Evolutionary conservation across 2,797 vertebrate genomes (phyloP), one percentile per base, ranked within the genome.

Genomic region (Xiphophorus birchmanni): DNA sequence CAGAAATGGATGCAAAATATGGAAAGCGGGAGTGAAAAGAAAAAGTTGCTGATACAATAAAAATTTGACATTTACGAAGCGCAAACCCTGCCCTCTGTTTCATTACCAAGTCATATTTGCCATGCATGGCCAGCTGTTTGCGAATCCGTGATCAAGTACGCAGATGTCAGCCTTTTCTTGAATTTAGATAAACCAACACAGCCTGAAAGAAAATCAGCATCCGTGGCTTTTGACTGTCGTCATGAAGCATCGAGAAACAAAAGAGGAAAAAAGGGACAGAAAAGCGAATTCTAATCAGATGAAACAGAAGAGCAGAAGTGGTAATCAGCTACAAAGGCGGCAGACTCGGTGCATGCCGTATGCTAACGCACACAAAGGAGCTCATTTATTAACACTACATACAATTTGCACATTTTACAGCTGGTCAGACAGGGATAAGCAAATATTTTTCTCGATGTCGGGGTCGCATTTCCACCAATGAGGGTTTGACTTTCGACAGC

Each of bases 381-480:
- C 42, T 63, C 37, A 10, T 87, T 88, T 87, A 90, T 91, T 91
- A 94, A 90, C 87, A 63, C 90, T 84, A 90, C 87, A 91, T 88
- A 78, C 72, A 44, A 90, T 87, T 87, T 87, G 75, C 86, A 91
- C 74, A 78, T 91, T 84, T 85, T 76, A 69, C 58, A 81, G 69
- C 81, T 77, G 67, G 7, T 75, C 74, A 63, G 21, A 56, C 23
- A 18, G 54, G 17, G 69, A 74, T 9, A 75, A 80, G 81, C 44
- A 56, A 42, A 71, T 45, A 44, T 65, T 44, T 4, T 75, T 84
- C 76, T 50, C 77, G 40, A 74, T 23, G 52, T 75, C 44, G 40
- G 42, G 21, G 63, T 71, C 13, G 29, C 8, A 47, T 23, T 47
- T 17, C 58, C 78, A 37, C 29, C 63, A 74, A 23, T 7, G 37